Conservation (phyloP, 2,113 vertebrate species). For the Lanius collurio region DNA sequence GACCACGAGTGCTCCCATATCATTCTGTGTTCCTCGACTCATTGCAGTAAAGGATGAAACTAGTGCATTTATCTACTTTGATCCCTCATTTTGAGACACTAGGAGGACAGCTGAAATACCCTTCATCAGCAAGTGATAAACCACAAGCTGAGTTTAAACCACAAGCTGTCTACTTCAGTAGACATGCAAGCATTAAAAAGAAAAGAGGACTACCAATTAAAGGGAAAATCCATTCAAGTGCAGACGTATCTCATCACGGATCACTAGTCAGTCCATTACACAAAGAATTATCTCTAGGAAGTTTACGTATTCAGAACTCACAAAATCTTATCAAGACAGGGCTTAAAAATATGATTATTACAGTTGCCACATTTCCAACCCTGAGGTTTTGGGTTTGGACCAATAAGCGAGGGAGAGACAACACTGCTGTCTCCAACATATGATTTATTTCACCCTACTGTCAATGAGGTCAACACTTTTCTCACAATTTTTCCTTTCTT, state of each 20-base stretch:
- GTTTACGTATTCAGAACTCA: not conserved
- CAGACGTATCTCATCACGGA: not conserved
- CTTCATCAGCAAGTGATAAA: not conserved
- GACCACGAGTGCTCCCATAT: rapidly evolving
- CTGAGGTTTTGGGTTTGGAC: not conserved
- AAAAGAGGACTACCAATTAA: not conserved
- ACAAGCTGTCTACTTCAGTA: not conserved
- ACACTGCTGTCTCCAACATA: not conserved
- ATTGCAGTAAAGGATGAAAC: not conserved
- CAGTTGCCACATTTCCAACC: not conserved
- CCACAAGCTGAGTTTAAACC: not conserved
- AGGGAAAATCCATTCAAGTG: not conserved
- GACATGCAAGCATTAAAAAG: not conserved
- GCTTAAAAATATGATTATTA: not conserved
- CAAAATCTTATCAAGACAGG: not conserved
- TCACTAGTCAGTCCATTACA: not conserved
- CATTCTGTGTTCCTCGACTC: not conserved
- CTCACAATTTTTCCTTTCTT: not conserved
- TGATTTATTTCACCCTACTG: not conserved
- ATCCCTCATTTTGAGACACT: not conserved
- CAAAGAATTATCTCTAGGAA: not conserved
- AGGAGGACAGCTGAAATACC: not conserved
- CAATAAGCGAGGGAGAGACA: not conserved
- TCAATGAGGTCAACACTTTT: not conserved
- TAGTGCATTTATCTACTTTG: not conserved